Percentiles rank a stretch among this genome's conserved stretches.
Evolutionary conservation across 2,113 vertebrate species (phyloP).

Genomic region (Gobio gobio): DNA sequence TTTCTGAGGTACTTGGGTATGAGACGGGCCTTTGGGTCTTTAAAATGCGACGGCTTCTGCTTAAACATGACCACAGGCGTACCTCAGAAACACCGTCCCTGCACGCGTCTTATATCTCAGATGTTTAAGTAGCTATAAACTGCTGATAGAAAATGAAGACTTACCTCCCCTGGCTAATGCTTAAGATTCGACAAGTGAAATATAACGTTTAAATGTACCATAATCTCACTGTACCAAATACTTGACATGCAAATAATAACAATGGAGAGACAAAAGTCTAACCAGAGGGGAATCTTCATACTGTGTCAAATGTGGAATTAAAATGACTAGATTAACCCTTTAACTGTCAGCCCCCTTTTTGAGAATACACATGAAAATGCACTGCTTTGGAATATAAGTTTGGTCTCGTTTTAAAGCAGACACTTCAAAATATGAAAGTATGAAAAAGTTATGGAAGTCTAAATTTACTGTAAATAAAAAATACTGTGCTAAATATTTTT

Average conservation of each 20-base stretch:
- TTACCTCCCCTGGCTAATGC: slow-evolving; percentile 98
- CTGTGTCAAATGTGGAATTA: slow-evolving; percentile 91
- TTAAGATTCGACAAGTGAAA: slow-evolving; percentile 88
- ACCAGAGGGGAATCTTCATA: slow-evolving; percentile 96
- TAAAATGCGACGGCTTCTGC: background rate
- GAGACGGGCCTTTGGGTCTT: slow-evolving; percentile 12
- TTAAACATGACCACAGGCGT: slow-evolving; percentile 60
- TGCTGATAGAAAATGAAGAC: slow-evolving; percentile 94
- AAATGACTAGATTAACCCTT: no score
- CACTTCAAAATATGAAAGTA: no score
- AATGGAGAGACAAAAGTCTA: slow-evolving; percentile 75
- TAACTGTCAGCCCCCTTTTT: no score
- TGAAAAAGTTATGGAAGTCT: no score
- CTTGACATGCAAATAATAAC: slow-evolving; percentile 54
- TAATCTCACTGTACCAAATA: slow-evolving; percentile 84
- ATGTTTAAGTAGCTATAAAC: slow-evolving; percentile 70
- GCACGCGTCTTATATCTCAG: slow-evolving; percentile 54
- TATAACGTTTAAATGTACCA: slow-evolving; percentile 90
- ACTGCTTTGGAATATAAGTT: no score
- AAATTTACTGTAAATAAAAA: no score
- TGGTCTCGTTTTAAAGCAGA: no score
- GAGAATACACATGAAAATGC: no score
- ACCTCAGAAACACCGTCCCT: slow-evolving; percentile 92
- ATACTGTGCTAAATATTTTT: no score
- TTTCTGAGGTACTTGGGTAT: slow-evolving; percentile 89